Evolutionary conservation across 2,113 vertebrate genomes (phyloP).

Genomic region (Gopherus evgoodei): DNA sequence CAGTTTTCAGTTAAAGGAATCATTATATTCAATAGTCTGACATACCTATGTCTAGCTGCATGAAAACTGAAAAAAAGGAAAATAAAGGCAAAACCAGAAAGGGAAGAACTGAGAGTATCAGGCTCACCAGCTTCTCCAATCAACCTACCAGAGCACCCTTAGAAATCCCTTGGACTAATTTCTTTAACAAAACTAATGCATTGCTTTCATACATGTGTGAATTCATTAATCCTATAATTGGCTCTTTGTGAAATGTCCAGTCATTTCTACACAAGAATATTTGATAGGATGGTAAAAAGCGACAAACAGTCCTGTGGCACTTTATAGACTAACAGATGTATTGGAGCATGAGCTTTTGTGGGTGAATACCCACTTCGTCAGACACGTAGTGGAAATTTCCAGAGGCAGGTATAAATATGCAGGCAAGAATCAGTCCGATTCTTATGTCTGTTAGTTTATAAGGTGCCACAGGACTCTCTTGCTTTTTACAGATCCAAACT

Average conservation of each 20-base stretch:
- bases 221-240: background rate
- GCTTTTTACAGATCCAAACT: too few species aligned
- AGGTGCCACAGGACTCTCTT: too few species aligned
- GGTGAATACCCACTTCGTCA: too few species aligned
- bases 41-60: background rate
- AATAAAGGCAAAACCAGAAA: accelerated
- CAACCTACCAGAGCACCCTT: background rate
- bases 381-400: too few species aligned
- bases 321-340: too few species aligned
- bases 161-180: background rate
- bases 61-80: background rate
- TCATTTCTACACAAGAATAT: background rate
- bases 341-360: too few species aligned
- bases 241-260: background rate
- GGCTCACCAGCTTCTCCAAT: background rate
- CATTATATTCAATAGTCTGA: background rate
- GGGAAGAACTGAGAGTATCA: background rate
- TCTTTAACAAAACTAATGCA: background rate
- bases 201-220: background rate
- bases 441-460: too few species aligned
- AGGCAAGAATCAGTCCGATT: too few species aligned
- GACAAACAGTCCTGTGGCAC: too few species aligned
- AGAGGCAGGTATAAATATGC: too few species aligned
- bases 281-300: background rate
- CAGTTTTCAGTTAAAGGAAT: background rate